Evolutionary conservation across 2,113 vertebrate species (phyloP).

Genomic region (Erinaceus europaeus): DNA sequence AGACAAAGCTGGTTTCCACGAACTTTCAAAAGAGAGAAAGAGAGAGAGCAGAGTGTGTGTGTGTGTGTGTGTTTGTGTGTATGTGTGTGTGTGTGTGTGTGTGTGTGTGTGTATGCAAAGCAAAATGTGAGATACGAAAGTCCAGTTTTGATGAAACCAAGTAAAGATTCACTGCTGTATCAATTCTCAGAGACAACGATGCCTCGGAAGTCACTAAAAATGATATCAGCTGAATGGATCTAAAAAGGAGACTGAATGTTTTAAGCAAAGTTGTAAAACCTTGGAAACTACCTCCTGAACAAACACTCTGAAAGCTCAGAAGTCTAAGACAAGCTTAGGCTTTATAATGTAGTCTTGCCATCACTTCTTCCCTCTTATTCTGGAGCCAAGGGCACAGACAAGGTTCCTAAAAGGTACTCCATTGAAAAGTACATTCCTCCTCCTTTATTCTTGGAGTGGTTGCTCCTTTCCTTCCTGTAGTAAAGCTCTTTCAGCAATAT

Average conservation of each 20-base stretch:
- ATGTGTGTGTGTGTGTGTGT: no score
- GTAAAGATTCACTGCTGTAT: slow-evolving; percentile 56
- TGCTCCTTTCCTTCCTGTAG: background rate
- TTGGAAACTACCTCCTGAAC: slow-evolving; percentile 61
- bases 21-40: no score
- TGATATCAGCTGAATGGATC: slow-evolving; percentile 59
- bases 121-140: slow-evolving; percentile 49
- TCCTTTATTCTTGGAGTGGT: background rate
- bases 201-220: slow-evolving; percentile 64
- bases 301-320: slow-evolving; percentile 53
- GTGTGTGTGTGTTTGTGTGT: no score
- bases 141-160: slow-evolving; percentile 49
- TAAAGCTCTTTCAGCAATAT: background rate
- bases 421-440: background rate
- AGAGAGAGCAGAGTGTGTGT: no score
- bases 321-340: slow-evolving; percentile 30
- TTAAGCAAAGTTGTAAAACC: slow-evolving; percentile 70
- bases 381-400: slow-evolving; percentile 52
- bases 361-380: slow-evolving; percentile 31
- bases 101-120: no score
- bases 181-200: slow-evolving; percentile 48
- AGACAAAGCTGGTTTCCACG: slow-evolving; percentile 44
- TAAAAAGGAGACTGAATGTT: slow-evolving; percentile 53
- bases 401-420: background rate
- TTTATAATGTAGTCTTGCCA: slow-evolving; percentile 61